phyloP scores from a whole-genome alignment of 2,888 invertebrate genomes.

The Peribatodes rhomboidaria region DNA sequence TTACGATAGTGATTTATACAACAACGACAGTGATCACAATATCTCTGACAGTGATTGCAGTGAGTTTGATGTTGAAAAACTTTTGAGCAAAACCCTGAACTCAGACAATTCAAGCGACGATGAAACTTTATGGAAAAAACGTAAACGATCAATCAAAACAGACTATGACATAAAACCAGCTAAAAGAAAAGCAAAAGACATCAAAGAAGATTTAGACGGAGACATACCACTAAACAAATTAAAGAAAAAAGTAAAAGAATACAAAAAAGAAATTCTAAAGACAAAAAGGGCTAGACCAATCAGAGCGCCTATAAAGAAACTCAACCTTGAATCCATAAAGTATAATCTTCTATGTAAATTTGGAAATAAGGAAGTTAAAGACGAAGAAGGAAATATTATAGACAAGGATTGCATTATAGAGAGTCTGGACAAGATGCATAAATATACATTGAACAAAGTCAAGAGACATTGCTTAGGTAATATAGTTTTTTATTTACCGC shows the following conservation, averaged over 20 bases:
- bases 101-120: constrained; percentile 9
- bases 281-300: not conserved
- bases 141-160: constrained; percentile 6
- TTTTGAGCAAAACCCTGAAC: not conserved
- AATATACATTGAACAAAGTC: constrained; percentile 12
- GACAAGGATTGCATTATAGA: constrained; percentile 19
- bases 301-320: not conserved
- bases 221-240: constrained; percentile 2
- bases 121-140: constrained; percentile 5
- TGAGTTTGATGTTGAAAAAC: constrained; percentile 7
- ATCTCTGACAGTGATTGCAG: not conserved
- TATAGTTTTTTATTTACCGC: not conserved
- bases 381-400: constrained; percentile 15
- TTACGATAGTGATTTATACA: not conserved
- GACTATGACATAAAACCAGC: not conserved
- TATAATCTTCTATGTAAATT: constrained; percentile 15
- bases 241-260: not conserved
- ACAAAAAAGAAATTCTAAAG: not conserved
- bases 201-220: not conserved
- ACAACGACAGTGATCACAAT: constrained; percentile 9
- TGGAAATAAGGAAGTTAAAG: constrained; percentile 11
- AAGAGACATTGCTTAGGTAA: constrained; percentile 17
- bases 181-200: constrained; percentile 1
- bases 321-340: constrained; percentile 5
- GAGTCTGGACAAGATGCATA: constrained; percentile 16